A percentile compares a stretch with the other conserved stretches of the same genome.
phyloP scores from a whole-genome alignment of 1,140 invertebrate genomes.

The Ceratosolen fusciceps region DNA sequence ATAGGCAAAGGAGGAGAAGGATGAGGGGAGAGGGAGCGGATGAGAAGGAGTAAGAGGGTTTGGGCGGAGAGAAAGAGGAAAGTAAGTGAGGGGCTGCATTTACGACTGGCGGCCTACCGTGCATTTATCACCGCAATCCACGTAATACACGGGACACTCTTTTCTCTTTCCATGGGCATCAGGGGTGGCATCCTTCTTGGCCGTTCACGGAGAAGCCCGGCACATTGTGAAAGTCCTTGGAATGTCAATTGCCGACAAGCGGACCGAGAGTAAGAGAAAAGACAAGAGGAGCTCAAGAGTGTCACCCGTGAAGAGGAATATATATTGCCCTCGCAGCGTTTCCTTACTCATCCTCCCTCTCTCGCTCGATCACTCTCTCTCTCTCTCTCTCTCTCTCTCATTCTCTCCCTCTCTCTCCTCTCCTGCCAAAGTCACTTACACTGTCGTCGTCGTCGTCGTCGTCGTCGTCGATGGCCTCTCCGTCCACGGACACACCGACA shows the following conservation, averaged over 20 bases:
- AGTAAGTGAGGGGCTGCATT: not conserved
- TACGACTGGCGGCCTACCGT: not conserved
- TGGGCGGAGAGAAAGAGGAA: too few species aligned
- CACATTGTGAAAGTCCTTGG: slow-evolving; percentile 14
- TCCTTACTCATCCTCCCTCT: not conserved
- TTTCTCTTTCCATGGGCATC: not conserved
- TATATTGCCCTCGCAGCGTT: not conserved
- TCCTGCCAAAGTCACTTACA: too few species aligned
- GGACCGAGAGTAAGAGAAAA: not conserved
- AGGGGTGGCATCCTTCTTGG: slow-evolving; percentile 1
- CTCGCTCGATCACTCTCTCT: too few species aligned
- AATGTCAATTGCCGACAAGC: slow-evolving; percentile 17
- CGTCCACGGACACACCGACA: too few species aligned
- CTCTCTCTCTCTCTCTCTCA: too few species aligned
- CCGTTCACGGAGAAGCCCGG: not conserved
- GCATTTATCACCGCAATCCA: not conserved
- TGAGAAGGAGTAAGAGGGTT: too few species aligned
- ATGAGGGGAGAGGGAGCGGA: too few species aligned
- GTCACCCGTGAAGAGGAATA: slow-evolving; percentile 3
- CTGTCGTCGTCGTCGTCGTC: too few species aligned
- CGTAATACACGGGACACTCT: slow-evolving; percentile 1
- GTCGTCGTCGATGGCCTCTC: too few species aligned
- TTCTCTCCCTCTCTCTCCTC: too few species aligned
- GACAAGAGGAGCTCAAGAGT: not conserved
- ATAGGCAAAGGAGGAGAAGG: too few species aligned